These are phyloP conservation scores for Myodes glareolus DNA, from an alignment of 2,113 vertebrate species.

Conservation along the genomic window DNA sequence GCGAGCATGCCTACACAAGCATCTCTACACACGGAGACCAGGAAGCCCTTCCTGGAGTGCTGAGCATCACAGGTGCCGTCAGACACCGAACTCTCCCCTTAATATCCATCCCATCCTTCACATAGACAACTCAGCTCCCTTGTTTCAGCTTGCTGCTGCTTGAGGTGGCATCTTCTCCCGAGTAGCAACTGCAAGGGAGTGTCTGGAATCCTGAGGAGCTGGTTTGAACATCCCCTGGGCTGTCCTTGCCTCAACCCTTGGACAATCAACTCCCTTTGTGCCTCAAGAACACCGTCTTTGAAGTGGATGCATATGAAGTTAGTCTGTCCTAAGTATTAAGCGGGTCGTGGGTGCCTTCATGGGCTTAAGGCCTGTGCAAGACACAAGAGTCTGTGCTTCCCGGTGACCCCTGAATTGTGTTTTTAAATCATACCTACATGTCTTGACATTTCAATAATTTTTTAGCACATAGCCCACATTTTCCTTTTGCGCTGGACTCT, in stretches of 20 bases:
- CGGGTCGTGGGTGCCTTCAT: not conserved
- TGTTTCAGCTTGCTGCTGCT: not conserved
- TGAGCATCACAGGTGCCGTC: not conserved
- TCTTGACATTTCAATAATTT: not conserved
- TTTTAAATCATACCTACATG: not conserved
- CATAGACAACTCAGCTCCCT: not conserved
- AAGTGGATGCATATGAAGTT: not conserved
- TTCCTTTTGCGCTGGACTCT: not conserved
- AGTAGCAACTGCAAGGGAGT: not conserved
- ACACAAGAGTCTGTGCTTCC: not conserved
- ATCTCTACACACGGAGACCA: not conserved
- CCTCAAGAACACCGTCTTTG: not conserved
- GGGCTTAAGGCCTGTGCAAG: not conserved
- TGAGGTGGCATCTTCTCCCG: not conserved
- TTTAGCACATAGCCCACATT: not conserved
- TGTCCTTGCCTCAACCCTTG: too few relatives aligned
- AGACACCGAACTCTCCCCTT: accelerated
- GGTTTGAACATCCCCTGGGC: not conserved
- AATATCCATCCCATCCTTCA: not conserved
- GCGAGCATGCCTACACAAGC: not conserved
- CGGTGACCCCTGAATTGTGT: not conserved
- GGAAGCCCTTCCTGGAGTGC: not conserved
- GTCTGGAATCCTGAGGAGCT: not conserved
- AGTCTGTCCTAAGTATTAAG: not conserved
- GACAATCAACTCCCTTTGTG: not conserved